A percentile compares a stretch with the other conserved stretches of the same genome.
Conservation (phyloP, 2,113 vertebrate genomes). For the Aplodontia rufa region DNA sequence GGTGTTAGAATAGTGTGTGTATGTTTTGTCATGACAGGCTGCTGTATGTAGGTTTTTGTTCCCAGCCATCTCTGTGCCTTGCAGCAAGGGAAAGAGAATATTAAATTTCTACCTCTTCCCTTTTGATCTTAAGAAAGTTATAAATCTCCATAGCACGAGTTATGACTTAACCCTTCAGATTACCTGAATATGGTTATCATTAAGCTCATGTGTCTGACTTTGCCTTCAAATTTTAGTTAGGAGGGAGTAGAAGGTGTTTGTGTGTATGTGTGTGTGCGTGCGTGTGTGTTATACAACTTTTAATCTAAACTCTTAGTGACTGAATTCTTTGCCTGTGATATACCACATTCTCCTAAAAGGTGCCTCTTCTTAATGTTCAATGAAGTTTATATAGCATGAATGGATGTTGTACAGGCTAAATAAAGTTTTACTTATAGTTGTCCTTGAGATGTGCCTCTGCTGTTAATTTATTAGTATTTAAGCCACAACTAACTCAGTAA, state of each 20-base stretch:
- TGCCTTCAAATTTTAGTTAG: neutral
- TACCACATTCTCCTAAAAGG: neutral
- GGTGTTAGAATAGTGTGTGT: neutral
- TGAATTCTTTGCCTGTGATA: neutral
- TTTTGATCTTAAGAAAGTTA: conserved; percentile 25
- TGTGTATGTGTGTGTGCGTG: neutral
- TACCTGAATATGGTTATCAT: neutral
- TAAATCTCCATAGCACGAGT: neutral
- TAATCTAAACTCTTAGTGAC: neutral
- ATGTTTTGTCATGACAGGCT: neutral
- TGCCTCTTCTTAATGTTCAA: neutral
- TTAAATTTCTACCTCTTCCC: conserved; percentile 6
- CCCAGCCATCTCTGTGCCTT: neutral
- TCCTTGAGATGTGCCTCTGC: neutral
- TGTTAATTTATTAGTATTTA: neutral
- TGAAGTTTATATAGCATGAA: conserved; percentile 8
- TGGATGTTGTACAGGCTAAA: neutral
- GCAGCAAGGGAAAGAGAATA: neutral
- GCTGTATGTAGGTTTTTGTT: neutral
- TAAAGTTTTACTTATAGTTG: neutral
- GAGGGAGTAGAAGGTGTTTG: neutral
- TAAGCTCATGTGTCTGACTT: neutral
- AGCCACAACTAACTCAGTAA: neutral
- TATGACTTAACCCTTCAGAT: conserved; percentile 52
- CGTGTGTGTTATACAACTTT: neutral